phyloP scores from a whole-genome alignment of 2,888 invertebrate genomes.

The Phyllotreta striolata region DNA sequence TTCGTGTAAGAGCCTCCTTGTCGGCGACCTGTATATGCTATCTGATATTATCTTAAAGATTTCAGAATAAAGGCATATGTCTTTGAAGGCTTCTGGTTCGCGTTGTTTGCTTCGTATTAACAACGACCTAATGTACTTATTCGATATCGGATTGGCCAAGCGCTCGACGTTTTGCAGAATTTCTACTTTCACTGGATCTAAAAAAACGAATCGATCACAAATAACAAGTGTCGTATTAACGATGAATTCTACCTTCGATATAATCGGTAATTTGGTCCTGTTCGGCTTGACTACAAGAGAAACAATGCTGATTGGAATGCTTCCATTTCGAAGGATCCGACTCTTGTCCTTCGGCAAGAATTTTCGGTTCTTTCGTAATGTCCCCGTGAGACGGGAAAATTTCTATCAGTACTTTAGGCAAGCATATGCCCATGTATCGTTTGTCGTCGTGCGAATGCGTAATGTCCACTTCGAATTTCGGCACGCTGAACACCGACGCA shows the following conservation, averaged over 20 bases:
- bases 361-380: slow-evolving; percentile 36
- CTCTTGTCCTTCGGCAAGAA: slow-evolving; percentile 33
- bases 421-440: slow-evolving; percentile 77
- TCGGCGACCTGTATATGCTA: slow-evolving; percentile 82
- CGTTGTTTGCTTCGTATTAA: slow-evolving; percentile 79
- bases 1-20: slow-evolving; percentile 91
- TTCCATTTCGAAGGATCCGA: slow-evolving; percentile 30
- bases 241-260: slow-evolving; percentile 18
- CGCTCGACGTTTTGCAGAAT: slow-evolving; percentile 77
- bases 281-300: slow-evolving; percentile 42
- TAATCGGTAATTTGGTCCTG: slow-evolving; percentile 16
- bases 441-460: slow-evolving; percentile 46
- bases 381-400: slow-evolving; percentile 63
- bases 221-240: background rate
- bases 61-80: slow-evolving; percentile 92
- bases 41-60: slow-evolving; percentile 81
- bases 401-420: slow-evolving; percentile 73
- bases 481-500: slow-evolving; percentile 54
- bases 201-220: slow-evolving; percentile 26
- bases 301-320: slow-evolving; percentile 43
- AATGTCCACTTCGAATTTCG: slow-evolving; percentile 52
- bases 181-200: slow-evolving; percentile 59
- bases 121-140: slow-evolving; percentile 82
- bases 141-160: slow-evolving; percentile 80
- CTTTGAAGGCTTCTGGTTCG: slow-evolving; percentile 78